Evolutionary conservation across 2,113 vertebrate species (phyloP).

Genomic region (Meleagris gallopavo): DNA sequence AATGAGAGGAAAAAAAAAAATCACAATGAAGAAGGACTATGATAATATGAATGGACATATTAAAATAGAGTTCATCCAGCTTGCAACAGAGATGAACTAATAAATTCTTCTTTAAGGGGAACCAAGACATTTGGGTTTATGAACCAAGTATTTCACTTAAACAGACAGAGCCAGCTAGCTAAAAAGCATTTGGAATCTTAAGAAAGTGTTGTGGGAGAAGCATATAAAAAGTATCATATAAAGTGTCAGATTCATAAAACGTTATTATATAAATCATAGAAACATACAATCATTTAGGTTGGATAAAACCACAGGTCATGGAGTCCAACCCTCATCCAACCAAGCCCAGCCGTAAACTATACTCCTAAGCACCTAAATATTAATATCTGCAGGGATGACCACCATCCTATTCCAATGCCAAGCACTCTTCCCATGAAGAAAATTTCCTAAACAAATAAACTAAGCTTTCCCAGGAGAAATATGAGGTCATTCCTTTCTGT

Average conservation of each 20-base stretch:
- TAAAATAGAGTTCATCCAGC: neutral
- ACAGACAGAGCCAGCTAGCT: neutral
- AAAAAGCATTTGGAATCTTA: neutral
- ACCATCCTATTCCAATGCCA: no score
- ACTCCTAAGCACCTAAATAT: no score
- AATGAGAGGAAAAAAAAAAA: neutral
- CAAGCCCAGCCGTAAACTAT: no score
- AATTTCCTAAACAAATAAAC: no score
- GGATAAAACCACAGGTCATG: no score
- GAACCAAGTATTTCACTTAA: neutral
- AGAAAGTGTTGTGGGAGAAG: neutral
- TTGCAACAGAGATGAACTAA: neutral
- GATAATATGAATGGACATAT: neutral
- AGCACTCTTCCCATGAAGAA: no score
- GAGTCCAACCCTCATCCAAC: no score
- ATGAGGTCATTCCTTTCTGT: no score
- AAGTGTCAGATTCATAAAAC: neutral
- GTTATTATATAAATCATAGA: neutral
- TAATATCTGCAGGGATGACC: no score
- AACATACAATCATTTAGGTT: no score
- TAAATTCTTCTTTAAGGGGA: neutral
- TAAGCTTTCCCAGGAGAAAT: no score
- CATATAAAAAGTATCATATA: neutral
- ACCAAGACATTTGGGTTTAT: neutral
- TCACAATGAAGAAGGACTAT: neutral